Conservation (phyloP, 1,140 invertebrate species). For the Drosophila micromelanica region DNA sequence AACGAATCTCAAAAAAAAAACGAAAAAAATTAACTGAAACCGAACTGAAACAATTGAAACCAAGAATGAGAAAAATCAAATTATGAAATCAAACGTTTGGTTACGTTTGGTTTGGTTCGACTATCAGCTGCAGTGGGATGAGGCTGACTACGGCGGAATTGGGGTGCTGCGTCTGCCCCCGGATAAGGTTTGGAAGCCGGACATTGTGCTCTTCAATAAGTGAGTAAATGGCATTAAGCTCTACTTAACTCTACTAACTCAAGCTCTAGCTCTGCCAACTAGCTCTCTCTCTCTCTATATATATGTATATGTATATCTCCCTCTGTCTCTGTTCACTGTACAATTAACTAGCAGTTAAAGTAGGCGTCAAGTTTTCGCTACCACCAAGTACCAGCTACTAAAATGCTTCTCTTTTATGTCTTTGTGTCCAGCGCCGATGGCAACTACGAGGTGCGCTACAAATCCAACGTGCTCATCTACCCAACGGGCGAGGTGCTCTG, state of each 20-base stretch:
- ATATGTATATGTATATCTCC: conserved; percentile 2
- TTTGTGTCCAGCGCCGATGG: conserved; percentile 92
- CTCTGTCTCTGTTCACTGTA: conserved; percentile 6
- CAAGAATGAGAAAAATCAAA: conserved; percentile 99
- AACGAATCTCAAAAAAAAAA: conserved; percentile 40
- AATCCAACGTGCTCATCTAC: conserved; percentile 98
- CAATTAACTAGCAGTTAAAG: not conserved
- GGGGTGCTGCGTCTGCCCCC: conserved; percentile 96
- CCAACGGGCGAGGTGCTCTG: conserved; percentile 96
- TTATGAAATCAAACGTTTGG: conserved; percentile 99
- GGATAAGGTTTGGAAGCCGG: conserved; percentile 99
- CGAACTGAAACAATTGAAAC: conserved; percentile 81
- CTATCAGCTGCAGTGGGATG: conserved; percentile 99
- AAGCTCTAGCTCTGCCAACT: conserved; percentile 33
- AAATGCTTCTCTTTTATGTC: not conserved
- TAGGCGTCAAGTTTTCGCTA: conserved; percentile 9
- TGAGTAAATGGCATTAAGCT: conserved; percentile 86
- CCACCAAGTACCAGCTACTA: not conserved
- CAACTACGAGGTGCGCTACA: conserved; percentile 98
- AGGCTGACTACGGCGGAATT: conserved; percentile 98
- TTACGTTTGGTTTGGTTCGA: conserved; percentile 98
- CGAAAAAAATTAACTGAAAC: conserved; percentile 48
- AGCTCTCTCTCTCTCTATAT: conserved; percentile 23
- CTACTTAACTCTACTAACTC: conserved; percentile 33
- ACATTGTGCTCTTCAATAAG: conserved; percentile 99